Base-by-base conservation (phyloP, 2,113 vertebrate species). In the Hiodon alosoides region DNA sequence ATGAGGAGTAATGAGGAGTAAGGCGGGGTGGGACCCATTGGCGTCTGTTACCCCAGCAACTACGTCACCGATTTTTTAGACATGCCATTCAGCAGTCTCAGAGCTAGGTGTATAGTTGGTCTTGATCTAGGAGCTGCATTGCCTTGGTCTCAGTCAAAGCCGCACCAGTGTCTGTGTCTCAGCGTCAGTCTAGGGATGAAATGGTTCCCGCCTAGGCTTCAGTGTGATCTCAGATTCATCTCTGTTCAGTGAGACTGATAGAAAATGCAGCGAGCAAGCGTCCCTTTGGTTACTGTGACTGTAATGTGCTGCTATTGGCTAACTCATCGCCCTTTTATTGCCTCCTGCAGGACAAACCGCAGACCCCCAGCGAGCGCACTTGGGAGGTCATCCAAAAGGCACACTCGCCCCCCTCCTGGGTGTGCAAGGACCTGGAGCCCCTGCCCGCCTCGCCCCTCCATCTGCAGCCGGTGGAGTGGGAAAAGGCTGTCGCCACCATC, bases 381-480 rank as follows among this genome's bases (percentile, higher is more conserved):
- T 98, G 96, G 97, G 96, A 99, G 87, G 95, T 93, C 77, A 93
- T 97, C 81, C 93, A 94, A 74, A 94, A 95, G 80, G 91, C 94
- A 0, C 96, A 96, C 16, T 98, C 95, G 0, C 94, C 96, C 0
- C 97, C 97, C 0, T 87, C 95, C 3, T 98, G 97, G 97, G 94
- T 95, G 71, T 93, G 95, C 83, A 98, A 96, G 89, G 97, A 99
- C 87, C 91, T 96, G 70, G 97, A 98, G 87, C 93, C 95, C 0
- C 88, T 96, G 71, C 89, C 91, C 8, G 93, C 94, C 0, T 95
- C 94, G 0, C 95, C 96, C 1, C 84, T 96, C 87, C 95, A 99
- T 91, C 91, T 98, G 75, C 95, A 96, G 85, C 92, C 93, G 3
- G 95, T 96, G 60, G 97, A 99, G 75, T 99, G 97, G 97, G 97